phyloP scores from a whole-genome alignment of 2,888 invertebrate species.

The Drosophila paramelanica region DNA sequence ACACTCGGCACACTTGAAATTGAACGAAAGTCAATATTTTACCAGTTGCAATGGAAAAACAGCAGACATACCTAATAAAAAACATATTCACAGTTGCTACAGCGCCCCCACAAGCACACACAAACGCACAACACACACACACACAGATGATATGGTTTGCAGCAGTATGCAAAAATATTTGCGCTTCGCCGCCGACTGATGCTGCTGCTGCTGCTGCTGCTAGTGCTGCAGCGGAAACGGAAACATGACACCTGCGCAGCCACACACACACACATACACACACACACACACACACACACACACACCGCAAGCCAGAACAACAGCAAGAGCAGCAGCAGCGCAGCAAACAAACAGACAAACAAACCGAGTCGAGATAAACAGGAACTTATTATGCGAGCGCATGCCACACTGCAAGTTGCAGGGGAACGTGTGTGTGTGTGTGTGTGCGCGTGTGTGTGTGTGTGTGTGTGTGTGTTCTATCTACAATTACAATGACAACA shows the following conservation, averaged over 20 bases:
- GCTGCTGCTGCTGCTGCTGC: slow-evolving; percentile 29
- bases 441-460: neutral
- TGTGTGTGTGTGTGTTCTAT: slow-evolving; percentile 38
- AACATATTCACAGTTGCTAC: slow-evolving; percentile 26
- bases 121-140: slow-evolving; percentile 12
- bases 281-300: slow-evolving; percentile 22
- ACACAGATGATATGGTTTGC: slow-evolving; percentile 36
- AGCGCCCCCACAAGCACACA: slow-evolving; percentile 2
- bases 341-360: slow-evolving; percentile 49
- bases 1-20: slow-evolving; percentile 52
- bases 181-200: slow-evolving; percentile 57
- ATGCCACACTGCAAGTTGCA: slow-evolving; percentile 54
- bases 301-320: neutral
- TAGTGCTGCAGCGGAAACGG: slow-evolving; percentile 70
- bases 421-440: neutral
- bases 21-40: slow-evolving; percentile 70
- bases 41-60: slow-evolving; percentile 36
- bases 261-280: slow-evolving; percentile 12
- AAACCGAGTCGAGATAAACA: slow-evolving; percentile 73
- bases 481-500: slow-evolving; percentile 52
- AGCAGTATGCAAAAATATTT: slow-evolving; percentile 67
- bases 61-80: slow-evolving; percentile 51
- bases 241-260: slow-evolving; percentile 75
- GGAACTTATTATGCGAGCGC: slow-evolving; percentile 77
- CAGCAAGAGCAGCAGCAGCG: slow-evolving; percentile 19